These are phyloP conservation scores for Phalacrocorax brasilianus DNA, from an alignment of 2,113 vertebrate species.

Conservation along the genomic window DNA sequence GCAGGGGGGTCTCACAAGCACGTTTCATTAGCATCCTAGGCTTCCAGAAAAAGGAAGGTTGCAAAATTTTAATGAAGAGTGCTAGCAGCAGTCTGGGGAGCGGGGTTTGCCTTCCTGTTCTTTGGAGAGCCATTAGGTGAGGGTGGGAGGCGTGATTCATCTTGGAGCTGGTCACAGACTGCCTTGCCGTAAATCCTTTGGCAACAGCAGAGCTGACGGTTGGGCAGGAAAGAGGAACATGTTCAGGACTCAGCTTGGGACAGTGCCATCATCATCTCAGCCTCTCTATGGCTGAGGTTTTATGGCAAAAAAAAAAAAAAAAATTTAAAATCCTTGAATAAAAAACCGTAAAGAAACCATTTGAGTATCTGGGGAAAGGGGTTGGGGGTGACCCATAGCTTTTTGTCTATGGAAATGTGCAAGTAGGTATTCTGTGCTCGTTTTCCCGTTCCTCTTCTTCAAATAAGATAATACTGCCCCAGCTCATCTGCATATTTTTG, in stretches of 20 bases:
- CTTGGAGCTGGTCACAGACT: not conserved
- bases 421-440: not conserved
- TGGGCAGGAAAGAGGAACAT: fast-evolving
- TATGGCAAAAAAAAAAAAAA: no score
- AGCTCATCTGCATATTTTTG: not conserved
- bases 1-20: not conserved
- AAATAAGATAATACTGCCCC: not conserved
- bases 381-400: not conserved
- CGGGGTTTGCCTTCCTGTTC: not conserved
- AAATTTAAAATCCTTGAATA: no score
- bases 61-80: not conserved
- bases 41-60: not conserved
- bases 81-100: not conserved
- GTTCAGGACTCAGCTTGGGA: not conserved
- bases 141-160: not conserved
- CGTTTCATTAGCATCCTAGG: not conserved
- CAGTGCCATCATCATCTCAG: not conserved
- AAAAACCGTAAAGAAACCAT: not conserved
- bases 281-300: not conserved
- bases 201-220: not conserved
- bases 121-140: not conserved
- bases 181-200: not conserved
- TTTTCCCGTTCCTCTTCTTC: not conserved
- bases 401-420: not conserved
- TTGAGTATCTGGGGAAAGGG: not conserved